phyloP scores from a whole-genome alignment of 2,113 vertebrate genomes.

The Motacilla alba region DNA sequence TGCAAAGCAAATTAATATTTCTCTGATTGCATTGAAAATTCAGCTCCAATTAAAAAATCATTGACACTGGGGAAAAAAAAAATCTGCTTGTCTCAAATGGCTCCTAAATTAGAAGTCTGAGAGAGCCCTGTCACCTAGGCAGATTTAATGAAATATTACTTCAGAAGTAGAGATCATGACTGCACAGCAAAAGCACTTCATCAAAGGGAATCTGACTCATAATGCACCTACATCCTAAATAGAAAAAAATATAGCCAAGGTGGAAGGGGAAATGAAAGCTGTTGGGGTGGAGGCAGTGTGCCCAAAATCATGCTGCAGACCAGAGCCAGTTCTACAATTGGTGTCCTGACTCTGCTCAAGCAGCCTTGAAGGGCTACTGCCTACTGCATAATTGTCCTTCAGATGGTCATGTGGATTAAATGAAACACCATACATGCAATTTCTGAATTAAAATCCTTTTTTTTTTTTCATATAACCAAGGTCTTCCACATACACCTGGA shows the following conservation, averaged over 20 bases:
- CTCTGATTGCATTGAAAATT: slow-evolving; percentile 34
- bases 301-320: neutral
- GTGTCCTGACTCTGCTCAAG: neutral
- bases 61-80: neutral
- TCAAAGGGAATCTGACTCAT: neutral
- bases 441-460: neutral
- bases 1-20: neutral
- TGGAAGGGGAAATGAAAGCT: neutral
- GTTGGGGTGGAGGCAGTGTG: neutral
- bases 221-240: neutral
- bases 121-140: neutral
- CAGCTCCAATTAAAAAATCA: slow-evolving; percentile 4
- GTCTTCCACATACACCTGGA: neutral
- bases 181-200: neutral
- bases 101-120: neutral
- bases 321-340: neutral
- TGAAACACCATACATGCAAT: neutral
- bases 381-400: neutral
- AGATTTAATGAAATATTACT: neutral
- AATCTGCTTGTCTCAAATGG: neutral
- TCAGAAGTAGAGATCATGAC: neutral
- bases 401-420: neutral
- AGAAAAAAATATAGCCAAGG: neutral
- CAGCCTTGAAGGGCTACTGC: neutral
- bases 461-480: neutral